Conservation (phyloP, 2,113 vertebrate genomes). For the Cephalopholis sonnerati region DNA sequence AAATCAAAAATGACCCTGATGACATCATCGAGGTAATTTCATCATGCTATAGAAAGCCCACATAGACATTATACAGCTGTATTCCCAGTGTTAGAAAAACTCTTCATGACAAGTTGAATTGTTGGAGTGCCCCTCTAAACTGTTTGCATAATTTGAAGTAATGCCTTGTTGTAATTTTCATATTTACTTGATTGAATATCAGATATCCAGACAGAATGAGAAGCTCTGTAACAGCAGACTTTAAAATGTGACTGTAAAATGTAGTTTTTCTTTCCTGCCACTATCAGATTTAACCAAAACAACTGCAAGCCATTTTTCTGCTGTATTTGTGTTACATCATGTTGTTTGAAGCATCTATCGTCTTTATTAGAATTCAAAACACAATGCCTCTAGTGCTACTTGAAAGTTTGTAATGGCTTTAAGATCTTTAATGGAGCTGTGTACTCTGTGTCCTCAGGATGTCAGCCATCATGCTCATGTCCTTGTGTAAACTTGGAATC, state of each 20-base stretch:
- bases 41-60: background rate
- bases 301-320: constrained; percentile 8
- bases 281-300: constrained; percentile 7
- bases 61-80: background rate
- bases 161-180: background rate
- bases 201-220: background rate
- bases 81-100: background rate
- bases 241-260: background rate
- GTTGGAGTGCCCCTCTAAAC: background rate
- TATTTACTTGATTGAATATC: background rate
- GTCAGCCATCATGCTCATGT: background rate
- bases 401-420: constrained; percentile 29
- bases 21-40: background rate
- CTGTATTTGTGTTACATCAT: constrained; percentile 15
- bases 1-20: background rate
- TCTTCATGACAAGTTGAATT: background rate
- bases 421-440: constrained; percentile 12
- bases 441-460: background rate
- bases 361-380: constrained; percentile 24
- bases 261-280: constrained; percentile 1
- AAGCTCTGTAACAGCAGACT: background rate
- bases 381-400: background rate
- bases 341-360: background rate
- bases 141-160: constrained; percentile 5
- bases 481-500: constrained; percentile 2